Evolutionary conservation across 2,888 invertebrate genomes (phyloP).

Genomic region (Amphipoea lucens): DNA sequence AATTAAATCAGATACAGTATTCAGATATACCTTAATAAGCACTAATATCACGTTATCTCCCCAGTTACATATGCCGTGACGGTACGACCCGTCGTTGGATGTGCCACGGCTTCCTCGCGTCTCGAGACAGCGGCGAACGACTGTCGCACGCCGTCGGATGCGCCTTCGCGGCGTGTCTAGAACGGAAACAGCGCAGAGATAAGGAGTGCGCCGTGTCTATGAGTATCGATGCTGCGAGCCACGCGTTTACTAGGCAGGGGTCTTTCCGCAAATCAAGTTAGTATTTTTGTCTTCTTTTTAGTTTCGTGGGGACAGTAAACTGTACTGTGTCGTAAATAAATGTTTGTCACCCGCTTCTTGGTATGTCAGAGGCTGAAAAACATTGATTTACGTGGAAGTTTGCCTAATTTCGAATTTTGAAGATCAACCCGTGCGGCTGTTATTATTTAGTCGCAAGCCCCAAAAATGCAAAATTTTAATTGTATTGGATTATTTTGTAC

Average conservation of each 20-base stretch:
- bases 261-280: slow-evolving; percentile 95
- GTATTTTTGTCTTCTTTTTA: slow-evolving; percentile 30
- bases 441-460: too few species aligned
- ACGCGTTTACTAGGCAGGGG: slow-evolving; percentile 97
- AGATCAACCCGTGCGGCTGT: too few species aligned
- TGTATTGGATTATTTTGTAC: not conserved
- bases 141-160: slow-evolving; percentile 99
- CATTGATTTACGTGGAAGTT: not conserved
- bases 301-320: not conserved
- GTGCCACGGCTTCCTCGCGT: slow-evolving; percentile 99
- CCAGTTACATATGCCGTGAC: slow-evolving; percentile 99
- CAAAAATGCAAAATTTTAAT: not conserved
- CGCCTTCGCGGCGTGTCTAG: slow-evolving; percentile 99
- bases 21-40: not conserved
- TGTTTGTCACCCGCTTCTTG: not conserved
- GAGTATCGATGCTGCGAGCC: slow-evolving; percentile 97
- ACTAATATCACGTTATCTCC: not conserved
- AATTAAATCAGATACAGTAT: not conserved
- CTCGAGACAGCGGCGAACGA: slow-evolving; percentile 98
- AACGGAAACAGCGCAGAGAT: slow-evolving; percentile 99
- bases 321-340: not conserved
- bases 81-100: slow-evolving; percentile 99
- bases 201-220: slow-evolving; percentile 98
- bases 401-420: too few species aligned
- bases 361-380: not conserved